A percentile compares a stretch with the other conserved stretches of the same genome.
phyloP scores from a whole-genome alignment of 2,113 vertebrate genomes.

The Hippocampus guttulatus region DNA sequence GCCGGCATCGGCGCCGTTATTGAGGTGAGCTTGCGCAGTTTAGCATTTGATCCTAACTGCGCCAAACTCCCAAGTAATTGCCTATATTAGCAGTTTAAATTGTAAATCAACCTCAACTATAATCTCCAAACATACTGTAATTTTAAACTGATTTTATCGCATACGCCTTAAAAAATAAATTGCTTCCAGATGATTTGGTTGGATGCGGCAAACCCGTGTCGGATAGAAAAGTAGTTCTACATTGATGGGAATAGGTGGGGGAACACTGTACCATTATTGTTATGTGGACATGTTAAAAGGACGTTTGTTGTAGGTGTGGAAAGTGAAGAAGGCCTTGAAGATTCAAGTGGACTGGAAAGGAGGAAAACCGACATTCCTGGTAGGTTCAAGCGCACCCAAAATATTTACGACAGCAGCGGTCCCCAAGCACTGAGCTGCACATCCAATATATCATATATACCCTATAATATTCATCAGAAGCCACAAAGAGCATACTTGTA shows the following conservation, averaged over 20 bases:
- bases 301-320: constrained; percentile 82
- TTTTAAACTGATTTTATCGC: too few relatives aligned
- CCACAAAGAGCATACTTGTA: too few relatives aligned
- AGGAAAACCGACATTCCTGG: constrained; percentile 79
- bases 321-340: constrained; percentile 97
- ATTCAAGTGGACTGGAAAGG: constrained; percentile 85
- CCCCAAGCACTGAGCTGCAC: too few relatives aligned
- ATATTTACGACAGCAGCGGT: neutral
- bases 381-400: constrained; percentile 41
- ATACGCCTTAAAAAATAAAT: neutral
- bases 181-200: neutral
- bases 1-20: constrained; percentile 91
- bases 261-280: too few relatives aligned
- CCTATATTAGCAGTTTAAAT: neutral
- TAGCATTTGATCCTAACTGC: too few relatives aligned
- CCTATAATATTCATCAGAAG: too few relatives aligned
- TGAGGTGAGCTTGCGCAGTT: constrained; percentile 74
- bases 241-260: too few relatives aligned
- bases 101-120: neutral
- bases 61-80: too few relatives aligned
- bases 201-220: too few relatives aligned
- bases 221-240: too few relatives aligned
- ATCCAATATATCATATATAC: too few relatives aligned
- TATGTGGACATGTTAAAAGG: neutral
- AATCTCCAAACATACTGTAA: neutral